These are phyloP conservation scores for Anabacerthia variegaticeps DNA, from an alignment of 2,797 vertebrate species.

Conservation along the genomic window DNA sequence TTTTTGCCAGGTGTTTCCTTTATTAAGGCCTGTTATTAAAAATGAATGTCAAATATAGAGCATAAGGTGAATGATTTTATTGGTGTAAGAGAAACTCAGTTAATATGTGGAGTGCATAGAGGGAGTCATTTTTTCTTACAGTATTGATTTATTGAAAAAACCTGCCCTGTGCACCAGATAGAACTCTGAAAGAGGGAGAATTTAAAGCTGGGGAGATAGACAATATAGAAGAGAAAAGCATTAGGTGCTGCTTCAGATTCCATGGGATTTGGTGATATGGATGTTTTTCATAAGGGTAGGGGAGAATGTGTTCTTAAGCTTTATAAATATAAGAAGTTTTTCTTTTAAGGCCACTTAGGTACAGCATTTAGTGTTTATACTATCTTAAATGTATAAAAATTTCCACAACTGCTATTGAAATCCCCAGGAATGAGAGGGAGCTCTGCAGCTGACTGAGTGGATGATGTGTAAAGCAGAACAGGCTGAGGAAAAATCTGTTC, in stretches of 20 bases:
- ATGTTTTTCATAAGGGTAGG: not conserved
- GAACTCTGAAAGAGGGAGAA: not conserved
- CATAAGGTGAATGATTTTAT: not conserved
- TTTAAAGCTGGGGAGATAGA: not conserved
- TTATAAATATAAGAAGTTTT: not conserved
- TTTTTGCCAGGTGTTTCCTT: not conserved
- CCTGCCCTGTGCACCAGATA: not conserved
- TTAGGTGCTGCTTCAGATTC: not conserved
- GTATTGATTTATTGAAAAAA: conserved; percentile 27
- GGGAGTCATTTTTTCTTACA: not conserved
- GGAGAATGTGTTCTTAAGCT: not conserved
- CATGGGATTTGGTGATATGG: not conserved
- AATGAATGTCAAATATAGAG: not conserved
- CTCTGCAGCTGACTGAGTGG: not conserved
- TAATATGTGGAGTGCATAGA: not conserved
- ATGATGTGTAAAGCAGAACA: not conserved
- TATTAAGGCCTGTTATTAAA: not conserved
- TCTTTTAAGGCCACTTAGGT: not conserved
- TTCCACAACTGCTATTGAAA: not conserved
- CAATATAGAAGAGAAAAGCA: not conserved
- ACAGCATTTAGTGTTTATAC: not conserved
- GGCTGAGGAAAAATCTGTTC: not conserved
- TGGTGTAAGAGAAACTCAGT: not conserved
- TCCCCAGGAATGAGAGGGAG: not conserved
- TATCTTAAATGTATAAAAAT: not conserved